Conservation (phyloP, 1,140 invertebrate genomes). For the Orchestia grillus region DNA sequence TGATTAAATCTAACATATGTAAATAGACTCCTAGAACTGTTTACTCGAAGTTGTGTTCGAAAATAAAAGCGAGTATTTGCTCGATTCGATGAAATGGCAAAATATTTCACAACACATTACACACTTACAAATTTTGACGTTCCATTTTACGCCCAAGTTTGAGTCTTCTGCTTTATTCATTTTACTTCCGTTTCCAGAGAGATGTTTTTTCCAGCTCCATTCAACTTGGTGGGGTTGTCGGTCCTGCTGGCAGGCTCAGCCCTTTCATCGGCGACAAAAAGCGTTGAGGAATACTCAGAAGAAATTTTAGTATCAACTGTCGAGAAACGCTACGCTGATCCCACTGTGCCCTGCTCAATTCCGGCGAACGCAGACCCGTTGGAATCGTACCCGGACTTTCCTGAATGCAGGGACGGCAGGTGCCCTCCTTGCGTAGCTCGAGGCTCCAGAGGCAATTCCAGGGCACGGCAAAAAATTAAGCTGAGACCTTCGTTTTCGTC, state of each 20-base stretch:
- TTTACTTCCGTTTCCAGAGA: not conserved
- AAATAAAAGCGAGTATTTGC: not conserved
- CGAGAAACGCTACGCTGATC: not conserved
- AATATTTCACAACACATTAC: not conserved
- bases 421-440: not conserved
- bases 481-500: not conserved
- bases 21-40: not conserved
- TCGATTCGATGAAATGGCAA: not conserved
- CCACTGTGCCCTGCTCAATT: not conserved
- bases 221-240: not conserved
- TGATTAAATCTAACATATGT: not conserved
- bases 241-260: not conserved
- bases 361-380: not conserved
- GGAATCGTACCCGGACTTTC: not conserved
- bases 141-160: not conserved
- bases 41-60: not conserved
- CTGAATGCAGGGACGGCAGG: slow-evolving; percentile 16
- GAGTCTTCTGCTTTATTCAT: not conserved
- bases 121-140: not conserved
- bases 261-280: not conserved
- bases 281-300: not conserved
- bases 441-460: not conserved
- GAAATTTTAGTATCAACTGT: not conserved
- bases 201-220: not conserved
- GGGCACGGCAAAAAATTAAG: not conserved